Conservation (phyloP, 2,113 vertebrate species). For the Macquaria ambigua region DNA sequence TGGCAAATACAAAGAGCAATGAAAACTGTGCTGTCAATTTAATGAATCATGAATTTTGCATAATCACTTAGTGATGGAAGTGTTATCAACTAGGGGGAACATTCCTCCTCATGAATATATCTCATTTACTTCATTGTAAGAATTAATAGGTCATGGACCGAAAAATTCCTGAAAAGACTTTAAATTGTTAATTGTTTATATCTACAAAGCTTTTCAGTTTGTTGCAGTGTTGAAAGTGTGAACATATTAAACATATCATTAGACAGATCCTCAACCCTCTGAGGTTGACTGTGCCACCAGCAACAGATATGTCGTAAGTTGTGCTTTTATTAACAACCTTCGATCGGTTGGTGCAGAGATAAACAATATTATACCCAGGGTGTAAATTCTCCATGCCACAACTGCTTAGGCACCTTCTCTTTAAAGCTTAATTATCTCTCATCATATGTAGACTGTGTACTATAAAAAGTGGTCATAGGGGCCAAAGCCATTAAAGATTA, state of each 20-base stretch:
- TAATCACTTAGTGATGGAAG: constrained; percentile 52
- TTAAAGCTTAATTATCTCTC: constrained; percentile 45
- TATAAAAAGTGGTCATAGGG: constrained; percentile 23
- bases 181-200: constrained; percentile 30
- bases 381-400: not conserved
- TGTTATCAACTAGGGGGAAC: constrained; percentile 46
- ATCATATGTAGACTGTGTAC: constrained; percentile 13
- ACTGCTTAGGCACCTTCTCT: constrained; percentile 10
- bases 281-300: not conserved
- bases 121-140: constrained; percentile 37
- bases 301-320: constrained; percentile 25
- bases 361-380: not conserved
- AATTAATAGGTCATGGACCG: constrained; percentile 14
- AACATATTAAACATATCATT: constrained; percentile 5
- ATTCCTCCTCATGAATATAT: constrained; percentile 44
- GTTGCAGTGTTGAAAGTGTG: not conserved
- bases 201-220: not conserved
- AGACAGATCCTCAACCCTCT: not conserved
- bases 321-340: constrained; percentile 29
- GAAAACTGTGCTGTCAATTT: constrained; percentile 42
- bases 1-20: constrained; percentile 41
- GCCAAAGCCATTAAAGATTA: constrained; percentile 37
- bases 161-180: constrained; percentile 25
- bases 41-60: constrained; percentile 58
- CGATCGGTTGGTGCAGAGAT: not conserved